A percentile compares a stretch with the other conserved stretches of the same genome.
These are phyloP conservation scores for Eospalax fontanierii DNA, from an alignment of 2,797 vertebrate species.

Conservation along the genomic window DNA sequence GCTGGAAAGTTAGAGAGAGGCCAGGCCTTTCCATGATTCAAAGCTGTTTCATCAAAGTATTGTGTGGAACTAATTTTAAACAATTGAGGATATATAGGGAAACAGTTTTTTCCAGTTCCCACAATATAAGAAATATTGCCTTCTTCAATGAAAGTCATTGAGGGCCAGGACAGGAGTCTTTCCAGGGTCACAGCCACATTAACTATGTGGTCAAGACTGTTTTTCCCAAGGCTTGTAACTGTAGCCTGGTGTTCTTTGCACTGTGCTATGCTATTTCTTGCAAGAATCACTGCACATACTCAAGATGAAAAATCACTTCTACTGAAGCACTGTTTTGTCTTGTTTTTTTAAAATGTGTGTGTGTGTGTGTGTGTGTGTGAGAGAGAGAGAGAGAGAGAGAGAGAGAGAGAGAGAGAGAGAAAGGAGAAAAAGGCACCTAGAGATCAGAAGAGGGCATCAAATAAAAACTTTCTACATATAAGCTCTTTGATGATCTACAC, in stretches of 20 bases:
- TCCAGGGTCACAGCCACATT: background rate
- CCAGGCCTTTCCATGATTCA: background rate
- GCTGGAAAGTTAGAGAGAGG: background rate
- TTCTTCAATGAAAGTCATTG: too few relatives aligned
- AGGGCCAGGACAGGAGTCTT: too few relatives aligned
- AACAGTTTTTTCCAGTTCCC: too few relatives aligned
- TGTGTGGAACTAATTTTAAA: slow-evolving; percentile 40
- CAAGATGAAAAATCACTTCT: background rate
- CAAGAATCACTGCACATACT: background rate
- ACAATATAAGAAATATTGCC: too few relatives aligned
- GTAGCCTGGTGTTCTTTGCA: background rate
- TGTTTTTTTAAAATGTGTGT: background rate
- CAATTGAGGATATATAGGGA: background rate
- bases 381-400: too few relatives aligned
- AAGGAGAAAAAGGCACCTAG: too few relatives aligned
- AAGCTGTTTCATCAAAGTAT: background rate
- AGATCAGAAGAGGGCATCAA: too few relatives aligned
- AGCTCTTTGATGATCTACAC: background rate
- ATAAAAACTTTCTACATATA: background rate
- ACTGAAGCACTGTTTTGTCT: background rate
- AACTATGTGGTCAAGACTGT: background rate
- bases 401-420: too few relatives aligned
- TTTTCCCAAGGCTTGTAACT: background rate
- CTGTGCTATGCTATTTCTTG: background rate
- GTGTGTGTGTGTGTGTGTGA: background rate